Base-by-base conservation (phyloP, 2,888 invertebrate species). In the Eristalis intricaria region DNA sequence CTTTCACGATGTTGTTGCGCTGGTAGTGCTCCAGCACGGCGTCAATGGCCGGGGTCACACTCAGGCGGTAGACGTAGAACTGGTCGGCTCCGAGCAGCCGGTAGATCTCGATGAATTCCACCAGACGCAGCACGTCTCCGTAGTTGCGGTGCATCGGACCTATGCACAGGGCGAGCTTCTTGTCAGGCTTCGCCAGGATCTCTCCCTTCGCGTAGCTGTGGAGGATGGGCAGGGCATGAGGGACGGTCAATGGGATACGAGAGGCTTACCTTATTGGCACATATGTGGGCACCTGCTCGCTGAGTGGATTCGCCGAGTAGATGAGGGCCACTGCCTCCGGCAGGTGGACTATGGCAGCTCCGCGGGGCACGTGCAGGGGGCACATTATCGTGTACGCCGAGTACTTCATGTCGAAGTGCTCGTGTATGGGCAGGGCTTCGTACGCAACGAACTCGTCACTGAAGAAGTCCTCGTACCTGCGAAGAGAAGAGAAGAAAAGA, bases 61-160 rank as follows among this genome's bases (percentile, higher is more conserved):
- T 92, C 86, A 93, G 90, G 32, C 93, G 92, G 89, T 94, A 94
- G 88, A 94, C 93, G 56, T 93, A 93, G 66, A 94, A 94, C 69
- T 93, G 93, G 1, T 90, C 90, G 15, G 91, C 93, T 0, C 94
- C 94, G 81, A 93, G 90, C 65, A 94, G 88, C 2, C 91, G 91
- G 84, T 94, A 93, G 89, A 94, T 92, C 89, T 94, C 94, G 43
- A 94, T 91, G 84, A 94, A 94, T 89, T 94, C 94, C 2, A 93
- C 92, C 29, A 94, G 81, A n/a, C 93, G 92, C 19, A 93, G 89
- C 1, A 92, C 93, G 80, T 93, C 90, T 75, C 92, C 90, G 89
- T 93, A 94, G 64, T 92, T 90, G 60, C 91, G 91, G 87, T 94
- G 94, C 40, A 94, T 65, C 0, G 94, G 94, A 15, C 93, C 93